Evolutionary conservation across 2,888 invertebrate genomes (phyloP).

Genomic region (Apodemia hepburni): DNA sequence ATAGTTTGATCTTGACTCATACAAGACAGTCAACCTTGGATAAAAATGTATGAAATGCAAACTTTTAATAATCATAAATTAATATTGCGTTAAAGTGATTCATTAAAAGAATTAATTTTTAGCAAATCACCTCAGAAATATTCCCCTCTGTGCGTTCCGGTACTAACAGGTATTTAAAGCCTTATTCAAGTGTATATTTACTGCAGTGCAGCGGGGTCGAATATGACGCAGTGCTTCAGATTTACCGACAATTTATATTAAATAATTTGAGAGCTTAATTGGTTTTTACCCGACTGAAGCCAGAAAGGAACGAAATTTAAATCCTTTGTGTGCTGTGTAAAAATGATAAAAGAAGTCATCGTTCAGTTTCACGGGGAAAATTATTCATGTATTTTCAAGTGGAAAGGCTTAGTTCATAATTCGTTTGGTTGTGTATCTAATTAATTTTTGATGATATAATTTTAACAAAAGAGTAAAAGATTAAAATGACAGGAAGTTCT

Average conservation of each 20-base stretch:
- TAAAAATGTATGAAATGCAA: neutral
- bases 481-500: too few species aligned
- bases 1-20: too few species aligned
- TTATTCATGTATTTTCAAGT: too few species aligned
- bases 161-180: conserved; percentile 19
- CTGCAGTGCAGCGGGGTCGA: conserved; percentile 37
- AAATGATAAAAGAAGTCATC: neutral
- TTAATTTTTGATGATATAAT: too few species aligned
- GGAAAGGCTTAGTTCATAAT: too few species aligned
- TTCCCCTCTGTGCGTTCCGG: conserved; percentile 15
- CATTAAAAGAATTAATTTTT: neutral
- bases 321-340: neutral
- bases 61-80: neutral
- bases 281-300: neutral
- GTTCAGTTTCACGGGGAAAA: too few species aligned
- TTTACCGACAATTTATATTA: conserved; percentile 21
- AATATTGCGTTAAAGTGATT: neutral
- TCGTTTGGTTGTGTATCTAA: too few species aligned
- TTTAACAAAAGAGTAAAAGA: too few species aligned
- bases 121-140: neutral
- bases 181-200: conserved; percentile 16
- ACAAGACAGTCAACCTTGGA: neutral
- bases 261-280: conserved; percentile 12
- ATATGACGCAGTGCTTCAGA: conserved; percentile 44
- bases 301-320: neutral